These are phyloP conservation scores for Caretta caretta DNA, from an alignment of 2,113 vertebrate genomes.

Conservation along the genomic window DNA sequence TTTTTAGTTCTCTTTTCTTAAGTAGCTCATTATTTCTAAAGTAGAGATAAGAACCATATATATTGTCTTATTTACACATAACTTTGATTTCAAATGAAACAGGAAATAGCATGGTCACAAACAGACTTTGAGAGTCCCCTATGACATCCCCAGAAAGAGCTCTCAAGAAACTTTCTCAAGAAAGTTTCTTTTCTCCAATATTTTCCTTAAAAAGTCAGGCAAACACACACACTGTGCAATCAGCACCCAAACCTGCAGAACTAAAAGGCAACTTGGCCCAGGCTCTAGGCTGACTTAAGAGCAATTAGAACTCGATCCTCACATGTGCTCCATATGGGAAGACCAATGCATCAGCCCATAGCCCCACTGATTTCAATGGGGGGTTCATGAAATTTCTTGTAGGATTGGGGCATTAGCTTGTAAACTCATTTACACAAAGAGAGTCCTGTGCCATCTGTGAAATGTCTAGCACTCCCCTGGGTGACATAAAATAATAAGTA, in stretches of 20 bases:
- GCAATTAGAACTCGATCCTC: background rate
- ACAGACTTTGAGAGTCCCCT: background rate
- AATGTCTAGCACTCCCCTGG: background rate
- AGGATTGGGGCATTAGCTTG: background rate
- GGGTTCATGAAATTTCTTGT: background rate
- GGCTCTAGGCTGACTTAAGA: rapidly evolving
- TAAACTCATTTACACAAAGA: background rate
- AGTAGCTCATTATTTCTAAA: background rate
- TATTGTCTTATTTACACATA: background rate
- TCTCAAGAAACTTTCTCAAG: background rate
- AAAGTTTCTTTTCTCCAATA: background rate
- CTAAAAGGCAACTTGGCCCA: background rate
- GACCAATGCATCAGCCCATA: rapidly evolving
- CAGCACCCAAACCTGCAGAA: background rate
- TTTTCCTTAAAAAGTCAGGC: background rate
- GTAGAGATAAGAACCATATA: background rate
- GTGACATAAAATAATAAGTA: background rate
- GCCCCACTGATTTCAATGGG: background rate
- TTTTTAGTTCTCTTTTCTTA: background rate
- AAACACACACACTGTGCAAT: rapidly evolving
- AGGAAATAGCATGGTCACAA: background rate
- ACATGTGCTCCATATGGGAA: rapidly evolving
- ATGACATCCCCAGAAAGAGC: background rate
- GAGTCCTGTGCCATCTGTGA: background rate
- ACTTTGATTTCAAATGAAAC: conserved; percentile 15